Percentiles rank a stretch among this genome's conserved stretches.
These are phyloP conservation scores for Zeuzera pyrina DNA, from an alignment of 2,888 invertebrate genomes.

Conservation along the genomic window DNA sequence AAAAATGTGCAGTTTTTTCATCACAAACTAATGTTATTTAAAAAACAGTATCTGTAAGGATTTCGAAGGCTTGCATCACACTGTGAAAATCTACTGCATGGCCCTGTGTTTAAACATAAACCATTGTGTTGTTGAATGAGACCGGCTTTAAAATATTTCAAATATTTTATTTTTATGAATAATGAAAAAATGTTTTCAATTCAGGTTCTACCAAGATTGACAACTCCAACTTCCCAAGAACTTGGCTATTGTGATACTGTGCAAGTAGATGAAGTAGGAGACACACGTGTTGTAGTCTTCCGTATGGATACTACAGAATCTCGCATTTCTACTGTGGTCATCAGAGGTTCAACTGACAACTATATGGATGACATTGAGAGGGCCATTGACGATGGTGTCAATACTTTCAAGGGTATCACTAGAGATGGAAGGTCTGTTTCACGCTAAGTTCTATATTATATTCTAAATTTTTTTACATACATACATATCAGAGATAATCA, in stretches of 20 bases:
- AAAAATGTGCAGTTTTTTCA: too few relatives aligned
- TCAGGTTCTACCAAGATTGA: constrained; percentile 75
- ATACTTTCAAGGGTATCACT: constrained; percentile 95
- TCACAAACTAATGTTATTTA: too few relatives aligned
- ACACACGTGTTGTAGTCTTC: constrained; percentile 95
- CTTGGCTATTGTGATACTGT: constrained; percentile 93
- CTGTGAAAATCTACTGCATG: too few relatives aligned
- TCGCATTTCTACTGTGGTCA: constrained; percentile 92
- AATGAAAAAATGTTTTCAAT: constrained; percentile 1
- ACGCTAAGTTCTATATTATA: too few relatives aligned
- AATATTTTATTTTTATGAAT: background rate
- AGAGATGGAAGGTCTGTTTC: constrained; percentile 76
- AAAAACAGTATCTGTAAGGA: too few relatives aligned
- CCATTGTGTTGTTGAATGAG: too few relatives aligned
- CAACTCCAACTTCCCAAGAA: constrained; percentile 89
- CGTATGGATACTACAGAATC: constrained; percentile 87
- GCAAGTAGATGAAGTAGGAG: constrained; percentile 94
- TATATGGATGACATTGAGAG: constrained; percentile 99
- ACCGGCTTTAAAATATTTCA: too few relatives aligned
- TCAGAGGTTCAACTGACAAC: constrained; percentile 97
- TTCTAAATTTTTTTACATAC: too few relatives aligned
- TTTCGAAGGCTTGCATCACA: too few relatives aligned
- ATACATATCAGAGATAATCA: too few relatives aligned
- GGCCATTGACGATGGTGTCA: constrained; percentile 98
- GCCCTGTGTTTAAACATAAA: too few relatives aligned